Base-by-base conservation (phyloP, 1,140 invertebrate genomes). In the Caenorhabditis latens region DNA sequence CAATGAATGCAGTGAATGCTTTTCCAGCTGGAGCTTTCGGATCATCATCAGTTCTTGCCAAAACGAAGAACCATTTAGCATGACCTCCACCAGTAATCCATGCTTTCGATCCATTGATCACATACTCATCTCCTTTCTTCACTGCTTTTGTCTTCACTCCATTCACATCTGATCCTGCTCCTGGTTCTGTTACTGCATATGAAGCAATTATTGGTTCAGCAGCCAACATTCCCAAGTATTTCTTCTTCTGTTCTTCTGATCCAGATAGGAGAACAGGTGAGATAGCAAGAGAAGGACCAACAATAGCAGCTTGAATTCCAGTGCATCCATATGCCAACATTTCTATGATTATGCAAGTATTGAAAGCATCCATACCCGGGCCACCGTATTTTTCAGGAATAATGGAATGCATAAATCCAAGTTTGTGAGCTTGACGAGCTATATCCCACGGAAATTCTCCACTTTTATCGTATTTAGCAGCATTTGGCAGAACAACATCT, bases 11-110 rank as follows among this genome's bases (percentile, higher is more conserved):
- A 83, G 97, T 98, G 92, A 99, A 98, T 19, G 97, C 96, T 93
- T 97, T 98, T 89, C 95, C 95, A 6, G 97, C 94, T 40, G 97
- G 95, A 85, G 94, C 94, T 93, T 98, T 98, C 16, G 97, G 97
- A 93, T 99, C 96, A 4, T 96, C 94, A 93, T 97, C 95, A 0
- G 97, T 97, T 89, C 97, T 94, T 0, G 97, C 96, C 84, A 99
- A 93, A 24, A 99, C 95, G 92, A 98, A 98, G 91, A 97, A 98
- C 88, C 88, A 99, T 93, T 97, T 97, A 32, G 97, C 97, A 53
- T 97, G 95, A 42, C 97, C 97, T 57, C 96, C 97, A 93, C 98
- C 97, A 71, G 97, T 99, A 89, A 99, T 99, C 97, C 97, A 99
- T 97, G 98, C 98, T 93, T 98, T 98, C 91, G 97, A 96, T 16